A percentile compares a stretch with the other conserved stretches of the same genome.
phyloP scores from a whole-genome alignment of 2,113 vertebrate genomes.

The Archilochus colubris region DNA sequence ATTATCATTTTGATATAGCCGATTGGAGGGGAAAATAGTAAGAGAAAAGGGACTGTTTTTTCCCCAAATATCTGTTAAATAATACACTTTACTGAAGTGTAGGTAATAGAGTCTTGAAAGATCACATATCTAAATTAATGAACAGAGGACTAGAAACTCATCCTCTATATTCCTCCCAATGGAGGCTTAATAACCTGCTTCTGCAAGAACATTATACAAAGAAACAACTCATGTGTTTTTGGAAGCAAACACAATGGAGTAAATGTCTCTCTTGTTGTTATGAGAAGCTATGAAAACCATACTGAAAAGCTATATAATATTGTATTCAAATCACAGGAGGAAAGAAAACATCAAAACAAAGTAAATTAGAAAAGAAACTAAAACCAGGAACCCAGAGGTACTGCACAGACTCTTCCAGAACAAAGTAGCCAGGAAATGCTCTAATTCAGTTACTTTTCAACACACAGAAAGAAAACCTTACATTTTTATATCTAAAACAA shows the following conservation, averaged over 20 bases:
- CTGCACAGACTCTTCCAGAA: slow-evolving; percentile 19
- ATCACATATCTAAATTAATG: background rate
- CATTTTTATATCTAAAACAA: background rate
- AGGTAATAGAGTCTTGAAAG: background rate
- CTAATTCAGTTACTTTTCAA: background rate
- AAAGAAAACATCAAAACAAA: slow-evolving; percentile 27
- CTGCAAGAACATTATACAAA: slow-evolving; percentile 14
- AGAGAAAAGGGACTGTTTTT: background rate
- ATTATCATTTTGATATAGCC: background rate
- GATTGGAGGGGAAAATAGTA: background rate
- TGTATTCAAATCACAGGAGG: slow-evolving; percentile 54
- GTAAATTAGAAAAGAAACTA: slow-evolving; percentile 38
- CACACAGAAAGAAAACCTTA: background rate
- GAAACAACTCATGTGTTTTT: slow-evolving; percentile 32
- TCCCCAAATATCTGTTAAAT: background rate
- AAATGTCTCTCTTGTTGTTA: slow-evolving; percentile 1
- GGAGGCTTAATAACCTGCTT: slow-evolving; percentile 45
- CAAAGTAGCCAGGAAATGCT: background rate
- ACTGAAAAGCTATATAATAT: slow-evolving; percentile 11
- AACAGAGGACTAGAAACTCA: slow-evolving; percentile 4
- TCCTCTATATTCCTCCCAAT: slow-evolving; percentile 15
- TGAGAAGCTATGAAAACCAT: slow-evolving; percentile 19
- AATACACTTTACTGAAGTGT: background rate
- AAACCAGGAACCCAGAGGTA: background rate
- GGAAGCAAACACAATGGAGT: slow-evolving; percentile 32